A percentile compares a stretch with the other conserved stretches of the same genome.
Conservation (phyloP, 2,113 vertebrate species). For the Piprites chloris region DNA sequence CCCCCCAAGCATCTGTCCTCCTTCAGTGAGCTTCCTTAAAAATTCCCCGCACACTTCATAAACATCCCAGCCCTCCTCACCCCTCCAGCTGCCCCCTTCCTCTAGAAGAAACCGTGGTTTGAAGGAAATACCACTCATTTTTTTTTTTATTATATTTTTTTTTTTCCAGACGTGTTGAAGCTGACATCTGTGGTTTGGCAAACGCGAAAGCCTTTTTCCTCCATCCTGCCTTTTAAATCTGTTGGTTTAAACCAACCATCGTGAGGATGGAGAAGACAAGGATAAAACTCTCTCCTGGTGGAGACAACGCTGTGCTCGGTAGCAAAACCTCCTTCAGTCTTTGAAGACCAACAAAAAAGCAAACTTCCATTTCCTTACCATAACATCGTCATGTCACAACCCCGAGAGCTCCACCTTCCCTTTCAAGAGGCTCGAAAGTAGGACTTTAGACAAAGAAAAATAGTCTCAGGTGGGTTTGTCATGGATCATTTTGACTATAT, state of each 20-base stretch:
- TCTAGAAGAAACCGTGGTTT: background rate
- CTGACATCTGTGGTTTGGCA: background rate
- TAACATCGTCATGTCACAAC: slow-evolving; percentile 46
- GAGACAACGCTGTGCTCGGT: background rate
- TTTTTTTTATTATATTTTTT: background rate
- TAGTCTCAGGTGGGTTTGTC: slow-evolving; percentile 67
- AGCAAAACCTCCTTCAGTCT: background rate
- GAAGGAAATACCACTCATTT: slow-evolving; percentile 50
- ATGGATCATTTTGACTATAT: slow-evolving; percentile 72
- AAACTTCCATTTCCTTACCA: slow-evolving; percentile 61
- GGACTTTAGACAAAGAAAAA: slow-evolving; percentile 49
- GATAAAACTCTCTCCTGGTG: background rate
- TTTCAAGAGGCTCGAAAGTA: slow-evolving; percentile 51
- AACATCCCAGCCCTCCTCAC: slow-evolving; percentile 52
- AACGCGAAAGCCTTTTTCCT: background rate
- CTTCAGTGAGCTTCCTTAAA: slow-evolving; percentile 57
- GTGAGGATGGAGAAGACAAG: background rate
- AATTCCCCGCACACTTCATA: slow-evolving; percentile 52
- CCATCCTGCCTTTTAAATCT: background rate
- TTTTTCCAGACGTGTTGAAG: background rate
- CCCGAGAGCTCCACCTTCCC: slow-evolving; percentile 46
- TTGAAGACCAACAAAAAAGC: slow-evolving; percentile 53
- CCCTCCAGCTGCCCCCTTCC: slow-evolving; percentile 53
- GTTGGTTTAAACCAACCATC: background rate
- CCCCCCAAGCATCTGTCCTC: slow-evolving; percentile 46